Evolutionary conservation across 1,140 invertebrate genomes (phyloP), one percentile per base, ranked within the genome.

Genomic region (Camponotus floridanus): DNA sequence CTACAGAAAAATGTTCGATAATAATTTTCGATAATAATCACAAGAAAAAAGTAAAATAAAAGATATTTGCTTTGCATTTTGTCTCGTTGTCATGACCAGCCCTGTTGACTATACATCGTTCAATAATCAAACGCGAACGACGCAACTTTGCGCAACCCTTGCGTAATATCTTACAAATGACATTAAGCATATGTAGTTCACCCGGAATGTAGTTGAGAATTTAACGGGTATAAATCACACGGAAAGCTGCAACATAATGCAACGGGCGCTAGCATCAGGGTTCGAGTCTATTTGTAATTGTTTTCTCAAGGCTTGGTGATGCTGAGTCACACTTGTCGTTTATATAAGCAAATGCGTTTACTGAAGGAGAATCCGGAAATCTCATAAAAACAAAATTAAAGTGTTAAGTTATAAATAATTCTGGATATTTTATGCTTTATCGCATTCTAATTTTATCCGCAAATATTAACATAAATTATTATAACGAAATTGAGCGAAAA

Each of bases 281-380:
- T 67, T 79, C 74, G 7, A 21, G 33, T 80, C 36, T 81, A 81
- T 81, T 81, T 81, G 79, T 59, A 73, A 81, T 81, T 81, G 67
- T 81, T 81, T 81, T 81, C 79, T 59, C 67, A 81, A 45, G 67
- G 11, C 65, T 73, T 59, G 65, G 21, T 48, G 51, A 45, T 80
- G 78, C 13, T 59, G 67, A 81, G 79, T 81, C 55, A 81, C 26
- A 13, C 26, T 45, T 61, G 48, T 45, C 51, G 36, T 73, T 81
- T 73, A 81, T 73, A 73, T 81, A 81, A 81, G 21, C 78, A 15
- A 51, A 48, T 9, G 21, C 7, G 26, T 8, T 70, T 18, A 21
- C 13, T 39, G 6, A 15, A 33, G 42, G 18, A 6, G 36, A 59
- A 81, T 5, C 79, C 79, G 79, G 51, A 81, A 81, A 73, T 71